These are phyloP conservation scores for Anguilla obscura DNA, from an alignment of 2,797 vertebrate species.

Conservation along the genomic window DNA sequence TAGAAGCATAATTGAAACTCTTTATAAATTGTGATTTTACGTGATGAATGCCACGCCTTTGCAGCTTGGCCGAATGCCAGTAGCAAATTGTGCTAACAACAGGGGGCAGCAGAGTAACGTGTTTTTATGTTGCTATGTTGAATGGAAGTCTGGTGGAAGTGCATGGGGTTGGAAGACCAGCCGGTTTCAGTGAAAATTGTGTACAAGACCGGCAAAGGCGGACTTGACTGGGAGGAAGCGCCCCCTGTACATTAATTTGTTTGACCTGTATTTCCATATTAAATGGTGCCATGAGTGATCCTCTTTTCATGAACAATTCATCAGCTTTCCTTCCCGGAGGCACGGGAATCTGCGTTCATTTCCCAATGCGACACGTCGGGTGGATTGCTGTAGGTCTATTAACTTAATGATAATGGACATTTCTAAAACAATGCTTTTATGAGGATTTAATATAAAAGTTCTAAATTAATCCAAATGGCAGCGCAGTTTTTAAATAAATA, in stretches of 20 bases:
- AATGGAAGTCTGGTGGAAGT: neutral
- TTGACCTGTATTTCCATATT: slow-evolving; percentile 24
- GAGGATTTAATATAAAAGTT: slow-evolving; percentile 37
- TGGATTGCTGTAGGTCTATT: slow-evolving; percentile 21
- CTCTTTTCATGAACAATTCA: neutral
- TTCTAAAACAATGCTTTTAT: slow-evolving; percentile 11
- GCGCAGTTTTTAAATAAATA: slow-evolving; percentile 32
- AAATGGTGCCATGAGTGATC: slow-evolving; percentile 16
- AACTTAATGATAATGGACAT: slow-evolving; percentile 42
- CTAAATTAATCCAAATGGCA: slow-evolving; percentile 30
- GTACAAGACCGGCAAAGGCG: neutral
- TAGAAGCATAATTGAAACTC: neutral
- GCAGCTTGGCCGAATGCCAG: neutral
- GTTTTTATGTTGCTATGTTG: neutral
- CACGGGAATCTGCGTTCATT: neutral
- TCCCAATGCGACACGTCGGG: neutral
- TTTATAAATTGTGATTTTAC: neutral
- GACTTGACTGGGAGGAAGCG: neutral
- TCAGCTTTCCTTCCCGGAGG: neutral
- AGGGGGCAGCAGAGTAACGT: slow-evolving; percentile 44
- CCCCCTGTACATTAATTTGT: neutral
- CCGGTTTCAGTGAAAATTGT: neutral
- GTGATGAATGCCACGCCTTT: neutral
- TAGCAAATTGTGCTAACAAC: slow-evolving; percentile 23
- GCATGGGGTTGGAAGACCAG: neutral